A percentile compares a stretch with the other conserved stretches of the same genome.
These are phyloP conservation scores for Copsychus sechellarum DNA, from an alignment of 2,113 vertebrate species.

Conservation along the genomic window DNA sequence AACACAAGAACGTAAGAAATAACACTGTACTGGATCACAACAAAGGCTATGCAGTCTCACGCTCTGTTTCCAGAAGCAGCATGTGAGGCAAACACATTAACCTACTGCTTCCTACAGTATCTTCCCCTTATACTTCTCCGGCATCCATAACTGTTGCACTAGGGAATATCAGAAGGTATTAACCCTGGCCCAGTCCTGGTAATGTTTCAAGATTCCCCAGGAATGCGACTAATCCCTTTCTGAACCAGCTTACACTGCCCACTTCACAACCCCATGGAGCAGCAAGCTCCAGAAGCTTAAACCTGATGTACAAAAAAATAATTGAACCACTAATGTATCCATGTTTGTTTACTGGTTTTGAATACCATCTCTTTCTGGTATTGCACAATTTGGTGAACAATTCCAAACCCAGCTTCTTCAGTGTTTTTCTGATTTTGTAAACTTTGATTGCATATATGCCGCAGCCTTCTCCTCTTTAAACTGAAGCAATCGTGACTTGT, in stretches of 20 bases:
- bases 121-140: not conserved
- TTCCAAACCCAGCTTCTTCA: not conserved
- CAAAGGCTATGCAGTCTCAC: not conserved
- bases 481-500: not conserved
- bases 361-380: not conserved
- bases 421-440: not conserved
- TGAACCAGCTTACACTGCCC: not conserved
- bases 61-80: not conserved
- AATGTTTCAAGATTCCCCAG: not conserved
- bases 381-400: not conserved
- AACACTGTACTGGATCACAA: not conserved
- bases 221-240: not conserved
- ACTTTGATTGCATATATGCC: fast-evolving
- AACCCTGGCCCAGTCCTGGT: not conserved
- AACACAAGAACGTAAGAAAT: constrained; percentile 37
- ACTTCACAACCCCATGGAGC: not conserved
- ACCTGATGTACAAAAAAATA: not conserved
- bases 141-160: not conserved
- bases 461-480: not conserved
- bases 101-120: not conserved
- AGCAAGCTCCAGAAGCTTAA: not conserved
- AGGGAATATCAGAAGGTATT: not conserved
- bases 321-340: not conserved
- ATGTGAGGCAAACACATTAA: not conserved
- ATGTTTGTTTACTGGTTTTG: not conserved